These are phyloP conservation scores for Lutjanus campechanus DNA, from an alignment of 2,797 vertebrate species.

Conservation along the genomic window DNA sequence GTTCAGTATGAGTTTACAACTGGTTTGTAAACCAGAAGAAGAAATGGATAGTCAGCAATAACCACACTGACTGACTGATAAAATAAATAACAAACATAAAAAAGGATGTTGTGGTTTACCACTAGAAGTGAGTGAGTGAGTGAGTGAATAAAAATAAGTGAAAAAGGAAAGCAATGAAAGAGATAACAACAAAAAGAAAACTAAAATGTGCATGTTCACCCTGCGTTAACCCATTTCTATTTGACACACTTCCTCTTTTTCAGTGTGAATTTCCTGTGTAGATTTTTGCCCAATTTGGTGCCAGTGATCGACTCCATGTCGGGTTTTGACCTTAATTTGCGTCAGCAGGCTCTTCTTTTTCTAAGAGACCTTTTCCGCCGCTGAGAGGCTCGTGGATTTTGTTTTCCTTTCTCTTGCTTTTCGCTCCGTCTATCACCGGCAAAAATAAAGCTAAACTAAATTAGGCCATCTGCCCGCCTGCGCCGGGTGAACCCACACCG, in stretches of 20 bases:
- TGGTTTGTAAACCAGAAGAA: background rate
- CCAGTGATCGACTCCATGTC: background rate
- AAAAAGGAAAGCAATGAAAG: constrained; percentile 13
- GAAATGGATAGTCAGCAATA: background rate
- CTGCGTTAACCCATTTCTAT: background rate
- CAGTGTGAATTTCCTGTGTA: background rate
- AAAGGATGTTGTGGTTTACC: constrained; percentile 9
- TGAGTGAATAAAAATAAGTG: background rate
- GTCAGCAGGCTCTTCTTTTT: background rate
- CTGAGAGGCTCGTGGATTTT: background rate
- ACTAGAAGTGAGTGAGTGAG: background rate
- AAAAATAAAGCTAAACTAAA: constrained; percentile 20
- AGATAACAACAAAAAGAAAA: background rate
- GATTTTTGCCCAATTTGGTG: background rate
- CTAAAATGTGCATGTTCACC: background rate
- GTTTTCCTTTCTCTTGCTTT: constrained; percentile 34
- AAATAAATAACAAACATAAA: background rate
- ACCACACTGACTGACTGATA: background rate
- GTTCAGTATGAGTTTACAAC: background rate
- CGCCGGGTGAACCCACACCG: background rate
- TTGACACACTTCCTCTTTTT: constrained; percentile 18
- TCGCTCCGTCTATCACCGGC: background rate
- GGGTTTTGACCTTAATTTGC: background rate
- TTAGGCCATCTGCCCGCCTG: background rate
- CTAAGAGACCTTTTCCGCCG: background rate